These are phyloP conservation scores for Diplodus puntazzo DNA, from an alignment of 2,797 vertebrate genomes.

Conservation along the genomic window DNA sequence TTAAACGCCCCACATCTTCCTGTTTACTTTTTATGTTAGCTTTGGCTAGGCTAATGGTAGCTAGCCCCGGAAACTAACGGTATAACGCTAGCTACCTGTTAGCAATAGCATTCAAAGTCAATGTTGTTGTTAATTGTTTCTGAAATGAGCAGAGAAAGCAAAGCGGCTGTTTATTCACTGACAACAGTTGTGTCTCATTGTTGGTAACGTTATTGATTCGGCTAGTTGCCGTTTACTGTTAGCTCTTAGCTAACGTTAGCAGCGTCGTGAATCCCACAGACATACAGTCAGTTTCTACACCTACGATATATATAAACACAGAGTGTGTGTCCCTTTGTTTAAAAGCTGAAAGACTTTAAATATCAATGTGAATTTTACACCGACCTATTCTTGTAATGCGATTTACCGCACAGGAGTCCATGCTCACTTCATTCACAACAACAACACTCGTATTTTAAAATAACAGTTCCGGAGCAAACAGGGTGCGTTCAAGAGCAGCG, in stretches of 20 bases:
- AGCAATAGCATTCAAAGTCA: accelerated
- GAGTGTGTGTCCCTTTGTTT: background rate
- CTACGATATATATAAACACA: background rate
- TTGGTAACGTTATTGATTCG: too few relatives aligned
- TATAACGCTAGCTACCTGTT: background rate
- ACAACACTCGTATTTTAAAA: slow-evolving; percentile 53
- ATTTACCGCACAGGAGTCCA: slow-evolving; percentile 45
- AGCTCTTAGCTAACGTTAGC: slow-evolving; percentile 42
- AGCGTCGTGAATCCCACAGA: background rate
- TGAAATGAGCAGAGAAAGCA: background rate
- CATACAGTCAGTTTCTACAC: background rate
- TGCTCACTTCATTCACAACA: slow-evolving; percentile 76
- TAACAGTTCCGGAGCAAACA: slow-evolving; percentile 68
- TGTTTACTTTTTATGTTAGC: background rate
- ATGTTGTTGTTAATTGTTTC: too few relatives aligned
- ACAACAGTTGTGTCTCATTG: background rate
- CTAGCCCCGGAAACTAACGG: slow-evolving; percentile 3
- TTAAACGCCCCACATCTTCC: too few relatives aligned
- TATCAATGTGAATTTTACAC: background rate
- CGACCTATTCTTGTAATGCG: slow-evolving; percentile 46
- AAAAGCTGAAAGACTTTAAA: background rate
- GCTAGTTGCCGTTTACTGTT: background rate
- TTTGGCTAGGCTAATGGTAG: slow-evolving; percentile 9
- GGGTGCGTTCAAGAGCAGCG: slow-evolving; percentile 57
- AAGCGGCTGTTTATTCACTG: accelerated